Evolutionary conservation across 2,797 vertebrate genomes (phyloP).

Genomic region (Ceyx erithaca): DNA sequence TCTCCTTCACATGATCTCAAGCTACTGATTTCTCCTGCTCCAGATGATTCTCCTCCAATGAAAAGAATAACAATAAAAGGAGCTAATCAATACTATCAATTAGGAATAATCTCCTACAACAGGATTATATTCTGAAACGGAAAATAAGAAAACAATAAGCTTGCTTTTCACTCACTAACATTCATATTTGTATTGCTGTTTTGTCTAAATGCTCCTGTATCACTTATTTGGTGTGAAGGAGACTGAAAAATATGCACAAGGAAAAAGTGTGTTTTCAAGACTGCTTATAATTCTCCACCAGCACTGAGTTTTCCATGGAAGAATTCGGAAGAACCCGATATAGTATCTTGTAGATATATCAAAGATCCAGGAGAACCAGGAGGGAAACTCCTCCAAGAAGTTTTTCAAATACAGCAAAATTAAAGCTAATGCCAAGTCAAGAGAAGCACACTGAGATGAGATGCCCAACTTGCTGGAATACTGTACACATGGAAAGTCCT

Average conservation of each 20-base stretch:
- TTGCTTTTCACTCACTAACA: neutral
- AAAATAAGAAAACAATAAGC: neutral
- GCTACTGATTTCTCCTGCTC: neutral
- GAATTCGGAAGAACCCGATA: neutral
- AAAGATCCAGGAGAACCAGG: neutral
- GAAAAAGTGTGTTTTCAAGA: neutral
- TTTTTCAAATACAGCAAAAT: neutral
- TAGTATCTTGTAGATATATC: neutral
- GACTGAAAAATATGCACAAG: neutral
- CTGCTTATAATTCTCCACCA: neutral
- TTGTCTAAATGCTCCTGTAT: neutral
- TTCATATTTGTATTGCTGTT: neutral
- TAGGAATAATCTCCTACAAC: neutral
- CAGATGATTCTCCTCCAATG: neutral
- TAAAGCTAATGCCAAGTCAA: neutral
- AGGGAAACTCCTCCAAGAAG: neutral
- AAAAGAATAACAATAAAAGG: conserved; percentile 35
- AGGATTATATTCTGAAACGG: neutral
- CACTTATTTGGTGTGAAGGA: neutral
- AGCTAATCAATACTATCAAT: conserved; percentile 21
- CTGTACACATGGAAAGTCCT: neutral
- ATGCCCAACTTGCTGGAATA: neutral
- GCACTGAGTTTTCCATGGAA: neutral
- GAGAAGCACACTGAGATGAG: neutral
- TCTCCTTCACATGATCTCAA: neutral